phyloP scores from a whole-genome alignment of 1,140 invertebrate species.

The Trachelipus rathkii region DNA sequence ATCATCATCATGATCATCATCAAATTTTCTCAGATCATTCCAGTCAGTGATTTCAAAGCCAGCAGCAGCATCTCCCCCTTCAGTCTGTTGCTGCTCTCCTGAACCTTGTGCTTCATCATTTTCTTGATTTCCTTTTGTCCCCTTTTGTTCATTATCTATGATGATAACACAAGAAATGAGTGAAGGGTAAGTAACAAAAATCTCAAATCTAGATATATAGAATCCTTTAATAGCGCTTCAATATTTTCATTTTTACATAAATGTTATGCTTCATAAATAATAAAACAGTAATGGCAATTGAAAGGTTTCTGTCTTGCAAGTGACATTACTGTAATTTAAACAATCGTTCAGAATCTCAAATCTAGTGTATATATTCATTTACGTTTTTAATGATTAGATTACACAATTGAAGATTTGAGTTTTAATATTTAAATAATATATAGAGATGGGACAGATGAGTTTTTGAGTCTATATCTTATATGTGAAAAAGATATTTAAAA shows the following conservation, averaged over 20 bases:
- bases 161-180: background rate
- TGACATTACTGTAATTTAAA: background rate
- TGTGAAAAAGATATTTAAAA: too few relatives aligned
- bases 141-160: too few relatives aligned
- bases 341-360: too few relatives aligned
- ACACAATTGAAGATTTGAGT: too few relatives aligned
- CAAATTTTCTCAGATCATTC: conserved; percentile 9
- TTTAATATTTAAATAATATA: too few relatives aligned
- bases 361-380: too few relatives aligned
- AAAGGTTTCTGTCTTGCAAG: background rate
- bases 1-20: conserved; percentile 5
- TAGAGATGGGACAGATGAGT: too few relatives aligned
- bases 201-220: too few relatives aligned
- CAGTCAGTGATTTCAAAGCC: background rate
- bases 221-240: too few relatives aligned
- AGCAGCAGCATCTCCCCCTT: background rate
- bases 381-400: too few relatives aligned
- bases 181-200: background rate
- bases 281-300: background rate
- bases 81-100: background rate
- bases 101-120: background rate
- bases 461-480: too few relatives aligned
- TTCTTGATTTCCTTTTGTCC: background rate
- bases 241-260: background rate
- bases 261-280: background rate